phyloP scores from a whole-genome alignment of 2,113 vertebrate genomes.

The Abramis brama region DNA sequence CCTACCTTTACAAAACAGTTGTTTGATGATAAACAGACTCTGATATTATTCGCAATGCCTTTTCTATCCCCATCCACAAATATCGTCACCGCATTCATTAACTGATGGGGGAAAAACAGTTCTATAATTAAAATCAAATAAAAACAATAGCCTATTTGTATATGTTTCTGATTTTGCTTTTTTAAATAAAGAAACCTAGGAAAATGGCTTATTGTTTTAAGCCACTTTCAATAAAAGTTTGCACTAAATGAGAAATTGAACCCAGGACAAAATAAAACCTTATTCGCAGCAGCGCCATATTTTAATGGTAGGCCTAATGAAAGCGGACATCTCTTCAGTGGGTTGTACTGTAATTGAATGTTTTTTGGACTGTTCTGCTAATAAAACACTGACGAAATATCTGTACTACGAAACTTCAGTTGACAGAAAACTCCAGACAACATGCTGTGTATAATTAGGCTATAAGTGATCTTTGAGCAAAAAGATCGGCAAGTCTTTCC shows the following conservation, averaged over 20 bases:
- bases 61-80: constrained; percentile 44
- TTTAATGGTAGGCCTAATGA: too few relatives aligned
- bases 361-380: too few relatives aligned
- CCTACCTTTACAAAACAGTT: constrained; percentile 52
- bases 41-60: constrained; percentile 40
- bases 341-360: too few relatives aligned
- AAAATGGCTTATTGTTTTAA: neutral
- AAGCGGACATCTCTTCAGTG: too few relatives aligned
- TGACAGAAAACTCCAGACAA: too few relatives aligned
- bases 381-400: too few relatives aligned
- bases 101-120: neutral
- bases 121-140: neutral
- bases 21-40: constrained; percentile 49
- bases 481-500: too few relatives aligned
- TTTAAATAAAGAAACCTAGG: too few relatives aligned
- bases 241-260: neutral
- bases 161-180: neutral
- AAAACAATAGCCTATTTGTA: neutral
- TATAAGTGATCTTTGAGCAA: too few relatives aligned
- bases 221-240: neutral
- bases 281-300: too few relatives aligned
- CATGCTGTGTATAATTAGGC: too few relatives aligned
- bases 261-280: neutral
- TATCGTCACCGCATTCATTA: constrained; percentile 26
- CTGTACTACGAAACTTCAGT: too few relatives aligned